These are phyloP conservation scores for Chrysomela aeneicollis DNA, from an alignment of 2,888 invertebrate species.

Conservation along the genomic window DNA sequence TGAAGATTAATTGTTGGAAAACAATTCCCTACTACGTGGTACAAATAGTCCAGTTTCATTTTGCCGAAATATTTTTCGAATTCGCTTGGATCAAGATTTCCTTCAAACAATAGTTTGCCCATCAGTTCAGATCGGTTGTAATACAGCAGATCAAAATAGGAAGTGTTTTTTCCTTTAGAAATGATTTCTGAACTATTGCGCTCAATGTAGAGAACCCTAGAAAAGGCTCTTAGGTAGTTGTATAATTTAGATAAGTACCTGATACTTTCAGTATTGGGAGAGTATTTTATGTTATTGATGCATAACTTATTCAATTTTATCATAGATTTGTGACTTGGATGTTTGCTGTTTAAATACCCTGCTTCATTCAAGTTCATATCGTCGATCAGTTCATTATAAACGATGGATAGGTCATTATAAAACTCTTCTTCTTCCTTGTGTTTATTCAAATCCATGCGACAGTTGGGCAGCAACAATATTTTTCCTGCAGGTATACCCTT, in stretches of 20 bases:
- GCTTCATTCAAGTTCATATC: constrained; percentile 44
- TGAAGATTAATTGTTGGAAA: constrained; percentile 71
- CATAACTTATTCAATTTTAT: constrained; percentile 65
- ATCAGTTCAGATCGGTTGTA: constrained; percentile 68
- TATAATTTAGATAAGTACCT: constrained; percentile 66
- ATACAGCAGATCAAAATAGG: constrained; percentile 65
- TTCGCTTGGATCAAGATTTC: constrained; percentile 71
- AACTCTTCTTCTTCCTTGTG: constrained; percentile 47
- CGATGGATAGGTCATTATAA: constrained; percentile 57
- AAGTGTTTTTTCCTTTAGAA: constrained; percentile 54
- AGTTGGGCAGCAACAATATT: constrained; percentile 50
- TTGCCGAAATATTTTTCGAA: constrained; percentile 75
- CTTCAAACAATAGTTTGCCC: constrained; percentile 73
- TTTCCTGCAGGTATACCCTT: constrained; percentile 45
- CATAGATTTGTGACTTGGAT: constrained; percentile 64
- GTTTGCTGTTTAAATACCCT: constrained; percentile 63
- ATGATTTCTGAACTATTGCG: constrained; percentile 54
- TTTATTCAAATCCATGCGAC: constrained; percentile 45
- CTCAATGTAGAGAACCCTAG: constrained; percentile 60
- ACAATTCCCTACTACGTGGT: constrained; percentile 76
- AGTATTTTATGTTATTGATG: constrained; percentile 43
- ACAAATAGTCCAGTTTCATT: constrained; percentile 76
- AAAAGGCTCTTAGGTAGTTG: constrained; percentile 68
- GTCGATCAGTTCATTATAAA: constrained; percentile 62
- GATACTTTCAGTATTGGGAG: constrained; percentile 31